Conservation (phyloP, 2,797 vertebrate genomes). For the Halcyon smyrnensis region DNA sequence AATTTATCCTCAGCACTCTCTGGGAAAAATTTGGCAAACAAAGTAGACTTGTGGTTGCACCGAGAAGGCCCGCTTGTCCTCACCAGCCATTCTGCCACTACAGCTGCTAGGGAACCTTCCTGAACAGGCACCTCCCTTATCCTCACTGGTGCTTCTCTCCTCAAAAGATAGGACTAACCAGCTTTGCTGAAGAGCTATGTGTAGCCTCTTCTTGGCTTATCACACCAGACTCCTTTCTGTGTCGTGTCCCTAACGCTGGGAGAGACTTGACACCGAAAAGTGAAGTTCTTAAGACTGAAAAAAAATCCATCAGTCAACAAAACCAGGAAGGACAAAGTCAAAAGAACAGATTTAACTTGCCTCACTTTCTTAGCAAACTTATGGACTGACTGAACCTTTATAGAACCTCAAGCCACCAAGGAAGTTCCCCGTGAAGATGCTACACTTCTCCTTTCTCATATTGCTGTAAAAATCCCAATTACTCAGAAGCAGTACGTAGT, state of each 20-base stretch:
- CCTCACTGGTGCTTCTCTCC: not conserved
- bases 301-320: not conserved
- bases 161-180: not conserved
- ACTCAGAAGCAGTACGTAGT: not conserved
- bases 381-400: not conserved
- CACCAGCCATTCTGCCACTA: not conserved
- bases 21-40: not conserved
- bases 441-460: not conserved
- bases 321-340: not conserved
- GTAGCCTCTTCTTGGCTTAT: not conserved
- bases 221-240: not conserved
- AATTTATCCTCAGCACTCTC: not conserved
- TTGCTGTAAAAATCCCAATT: not conserved
- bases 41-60: not conserved
- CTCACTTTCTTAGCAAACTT: not conserved
- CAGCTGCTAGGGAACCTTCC: not conserved
- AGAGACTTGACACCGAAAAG: not conserved
- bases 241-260: accelerated
- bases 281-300: not conserved
- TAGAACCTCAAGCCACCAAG: not conserved
- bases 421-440: not conserved
- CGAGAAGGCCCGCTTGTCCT: not conserved
- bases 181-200: not conserved
- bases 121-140: not conserved
- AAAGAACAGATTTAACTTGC: not conserved